A percentile compares a stretch with the other conserved stretches of the same genome.
Conservation (phyloP, 2,113 vertebrate species). For the Hippocampus barbouri region DNA sequence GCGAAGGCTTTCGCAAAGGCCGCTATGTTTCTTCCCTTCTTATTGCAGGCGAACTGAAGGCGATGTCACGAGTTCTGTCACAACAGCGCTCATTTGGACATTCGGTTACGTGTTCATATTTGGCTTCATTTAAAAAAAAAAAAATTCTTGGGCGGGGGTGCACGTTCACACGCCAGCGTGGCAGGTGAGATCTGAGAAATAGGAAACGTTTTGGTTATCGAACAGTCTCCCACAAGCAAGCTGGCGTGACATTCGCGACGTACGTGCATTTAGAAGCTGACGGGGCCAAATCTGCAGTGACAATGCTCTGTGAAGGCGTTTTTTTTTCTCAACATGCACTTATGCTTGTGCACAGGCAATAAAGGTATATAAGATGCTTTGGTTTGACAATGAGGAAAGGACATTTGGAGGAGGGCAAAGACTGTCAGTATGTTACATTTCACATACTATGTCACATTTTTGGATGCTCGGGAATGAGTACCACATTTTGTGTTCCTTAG, state of each 20-base stretch:
- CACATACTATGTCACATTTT: background rate
- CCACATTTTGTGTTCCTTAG: conserved; percentile 11
- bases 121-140: conserved; percentile 20
- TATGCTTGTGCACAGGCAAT: conserved; percentile 36
- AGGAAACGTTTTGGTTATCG: conserved; percentile 67
- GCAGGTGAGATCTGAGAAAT: conserved; percentile 35
- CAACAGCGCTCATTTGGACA: conserved; percentile 11
- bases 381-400: conserved; percentile 39
- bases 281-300: conserved; percentile 6
- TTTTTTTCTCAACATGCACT: conserved; percentile 31
- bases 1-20: conserved; percentile 59
- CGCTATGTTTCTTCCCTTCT: conserved; percentile 43
- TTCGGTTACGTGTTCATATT: conserved; percentile 15
- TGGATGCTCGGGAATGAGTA: conserved; percentile 20
- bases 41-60: conserved; percentile 49
- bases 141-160: no score
- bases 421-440: background rate
- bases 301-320: conserved; percentile 37
- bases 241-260: background rate
- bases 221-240: conserved; percentile 30
- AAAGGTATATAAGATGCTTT: conserved; percentile 52
- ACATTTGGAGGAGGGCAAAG: background rate
- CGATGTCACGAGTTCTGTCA: conserved; percentile 32
- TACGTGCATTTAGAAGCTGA: background rate
- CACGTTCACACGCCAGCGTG: conserved; percentile 22